Base-by-base conservation (phyloP, 37 sponge, comb jelly and placozoan genomes). In the Beroe forskalii region DNA sequence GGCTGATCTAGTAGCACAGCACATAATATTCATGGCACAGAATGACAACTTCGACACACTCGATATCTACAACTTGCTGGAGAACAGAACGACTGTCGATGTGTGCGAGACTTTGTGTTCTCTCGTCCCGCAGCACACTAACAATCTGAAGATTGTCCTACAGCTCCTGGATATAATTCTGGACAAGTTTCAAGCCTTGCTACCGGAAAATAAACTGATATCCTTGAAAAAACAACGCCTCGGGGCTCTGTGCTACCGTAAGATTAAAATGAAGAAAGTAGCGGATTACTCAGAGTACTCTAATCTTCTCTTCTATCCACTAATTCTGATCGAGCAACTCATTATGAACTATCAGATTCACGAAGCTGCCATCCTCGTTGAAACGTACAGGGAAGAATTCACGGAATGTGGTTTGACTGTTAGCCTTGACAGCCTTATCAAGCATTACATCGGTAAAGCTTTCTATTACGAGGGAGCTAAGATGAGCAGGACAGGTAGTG, bases 1-100 rank as follows among this genome's bases (percentile, higher is more conserved):
- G 86, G 86, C 86, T n/a, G 40, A 41, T n/a, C 27, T 80, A 17
- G 40, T 80, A 9, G 86, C 86, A 25, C 38, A 80, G 86, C 86
- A 80, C 40, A 31, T 80, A 22, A 20, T 80, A 4, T 80, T 80
- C 86, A 80, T 80, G 86, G 44, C 86, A 12, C 48, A 80, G 30
- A 44, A 80, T n/a, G 86, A 80, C 48, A 80, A 80, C 48, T 80
- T 44, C 55, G 86, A 80, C 30, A 80, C 86, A 20, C 86, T 80
- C 12, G 86, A 80, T 31, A 80, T 80, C 40, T 44, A 80, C 86
- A 80, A 80, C 28, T 23, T 80, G 0, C 55, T 80, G 25, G 86
- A 80, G 55, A 80, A 80, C 55, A 41, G 40, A 37, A 23, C 40
- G 25, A 43, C 86, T 1, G 37, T 80, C 1, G 48, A 17, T n/a